A percentile compares a stretch with the other conserved stretches of the same genome.
phyloP scores from a whole-genome alignment of 2,797 vertebrate genomes.

The Amblyraja radiata region DNA sequence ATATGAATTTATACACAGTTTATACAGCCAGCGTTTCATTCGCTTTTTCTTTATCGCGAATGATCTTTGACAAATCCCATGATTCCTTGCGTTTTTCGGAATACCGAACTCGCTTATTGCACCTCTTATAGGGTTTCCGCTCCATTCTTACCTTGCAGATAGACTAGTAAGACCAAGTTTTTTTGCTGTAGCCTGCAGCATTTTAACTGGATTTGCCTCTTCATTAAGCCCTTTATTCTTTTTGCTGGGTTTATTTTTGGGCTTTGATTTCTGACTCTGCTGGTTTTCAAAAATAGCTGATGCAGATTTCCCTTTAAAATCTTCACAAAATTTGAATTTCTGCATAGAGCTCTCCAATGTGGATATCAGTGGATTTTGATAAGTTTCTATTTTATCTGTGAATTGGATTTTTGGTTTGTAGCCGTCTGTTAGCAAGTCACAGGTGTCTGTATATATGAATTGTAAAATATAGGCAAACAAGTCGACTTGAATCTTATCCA shows the following conservation, averaged over 20 bases:
- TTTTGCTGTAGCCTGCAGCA: slow-evolving; percentile 77
- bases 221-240: slow-evolving; percentile 66
- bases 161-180: slow-evolving; percentile 78
- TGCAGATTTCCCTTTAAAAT: slow-evolving; percentile 66
- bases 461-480: slow-evolving; percentile 75
- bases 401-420: slow-evolving; percentile 58
- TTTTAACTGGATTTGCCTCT: slow-evolving; percentile 74
- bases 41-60: too few relatives aligned
- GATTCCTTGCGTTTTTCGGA: too few relatives aligned
- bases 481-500: slow-evolving; percentile 79
- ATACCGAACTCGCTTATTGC: too few relatives aligned
- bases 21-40: too few relatives aligned
- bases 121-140: neutral
- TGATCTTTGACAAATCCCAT: too few relatives aligned
- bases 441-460: slow-evolving; percentile 88
- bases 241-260: slow-evolving; percentile 63
- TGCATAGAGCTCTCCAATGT: slow-evolving; percentile 55
- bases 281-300: slow-evolving; percentile 78
- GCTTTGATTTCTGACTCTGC: slow-evolving; percentile 67
- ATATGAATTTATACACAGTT: too few relatives aligned
- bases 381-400: slow-evolving; percentile 57
- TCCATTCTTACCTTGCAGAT: slow-evolving; percentile 69
- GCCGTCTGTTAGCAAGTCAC: slow-evolving; percentile 79
- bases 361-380: slow-evolving; percentile 69
- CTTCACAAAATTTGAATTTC: slow-evolving; percentile 62